Evolutionary conservation across 2,888 invertebrate species (phyloP).

Genomic region (Chorisops tibialis): DNA sequence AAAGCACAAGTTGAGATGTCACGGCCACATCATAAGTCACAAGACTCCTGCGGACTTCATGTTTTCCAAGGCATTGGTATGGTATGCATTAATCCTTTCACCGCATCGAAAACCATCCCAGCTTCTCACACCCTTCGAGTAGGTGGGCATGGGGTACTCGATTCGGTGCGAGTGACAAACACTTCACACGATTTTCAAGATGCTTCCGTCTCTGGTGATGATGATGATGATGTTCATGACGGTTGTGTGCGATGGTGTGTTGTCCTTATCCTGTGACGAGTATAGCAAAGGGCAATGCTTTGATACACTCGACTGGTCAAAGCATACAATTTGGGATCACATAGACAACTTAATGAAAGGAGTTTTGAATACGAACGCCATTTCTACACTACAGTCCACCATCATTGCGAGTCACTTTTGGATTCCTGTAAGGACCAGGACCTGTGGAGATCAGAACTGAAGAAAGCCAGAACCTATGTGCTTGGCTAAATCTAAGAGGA

Average conservation of each 20-base stretch:
- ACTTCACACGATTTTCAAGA: too few species aligned
- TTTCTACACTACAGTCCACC: slow-evolving; percentile 29
- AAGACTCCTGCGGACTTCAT: neutral
- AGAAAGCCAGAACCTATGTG: too few species aligned
- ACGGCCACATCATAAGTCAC: slow-evolving; percentile 7
- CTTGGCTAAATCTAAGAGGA: neutral
- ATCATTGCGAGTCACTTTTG: neutral
- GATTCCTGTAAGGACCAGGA: slow-evolving; percentile 7
- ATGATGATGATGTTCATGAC: too few species aligned
- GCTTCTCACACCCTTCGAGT: too few species aligned
- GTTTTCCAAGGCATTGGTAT: neutral
- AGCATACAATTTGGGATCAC: slow-evolving; percentile 36
- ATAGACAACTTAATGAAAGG: slow-evolving; percentile 31
- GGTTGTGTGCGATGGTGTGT: too few species aligned
- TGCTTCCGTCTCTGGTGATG: too few species aligned
- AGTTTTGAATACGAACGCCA: slow-evolving; percentile 46
- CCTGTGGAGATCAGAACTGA: too few species aligned
- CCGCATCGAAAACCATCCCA: too few species aligned
- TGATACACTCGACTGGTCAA: slow-evolving; percentile 48
- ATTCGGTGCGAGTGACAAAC: too few species aligned
- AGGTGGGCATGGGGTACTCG: too few species aligned
- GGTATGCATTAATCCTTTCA: slow-evolving; percentile 1
- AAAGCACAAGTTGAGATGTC: neutral
- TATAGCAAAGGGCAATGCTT: neutral
- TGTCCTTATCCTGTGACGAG: too few species aligned